phyloP scores from a whole-genome alignment of 2,888 invertebrate species.

The Amiota communis region DNA sequence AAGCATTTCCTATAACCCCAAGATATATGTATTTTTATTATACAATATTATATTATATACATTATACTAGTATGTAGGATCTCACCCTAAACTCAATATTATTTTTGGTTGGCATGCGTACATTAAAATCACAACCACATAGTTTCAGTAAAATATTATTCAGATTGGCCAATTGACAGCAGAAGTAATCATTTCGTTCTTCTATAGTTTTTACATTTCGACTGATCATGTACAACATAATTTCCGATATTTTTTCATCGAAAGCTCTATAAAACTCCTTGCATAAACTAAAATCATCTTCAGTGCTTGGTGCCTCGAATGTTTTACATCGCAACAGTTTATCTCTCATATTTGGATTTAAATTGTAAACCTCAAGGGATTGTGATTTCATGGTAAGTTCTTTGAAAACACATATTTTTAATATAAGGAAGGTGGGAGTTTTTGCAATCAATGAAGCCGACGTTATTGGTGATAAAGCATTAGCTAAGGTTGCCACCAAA shows the following conservation, averaged over 20 bases:
- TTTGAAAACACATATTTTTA: slow-evolving; percentile 53
- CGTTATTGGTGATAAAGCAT: not conserved
- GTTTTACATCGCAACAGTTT: slow-evolving; percentile 44
- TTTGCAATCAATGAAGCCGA: not conserved
- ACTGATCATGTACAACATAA: slow-evolving; percentile 45
- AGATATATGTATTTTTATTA: too few species aligned
- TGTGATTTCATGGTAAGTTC: slow-evolving; percentile 41
- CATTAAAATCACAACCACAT: slow-evolving; percentile 60
- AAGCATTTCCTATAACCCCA: slow-evolving; percentile 48
- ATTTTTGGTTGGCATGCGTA: slow-evolving; percentile 56
- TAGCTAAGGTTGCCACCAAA: not conserved
- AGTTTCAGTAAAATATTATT: slow-evolving; percentile 56
- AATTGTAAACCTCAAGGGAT: slow-evolving; percentile 47
- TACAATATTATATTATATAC: not conserved
- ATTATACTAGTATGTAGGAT: not conserved
- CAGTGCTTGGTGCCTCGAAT: not conserved
- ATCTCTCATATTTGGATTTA: slow-evolving; percentile 28
- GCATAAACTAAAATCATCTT: slow-evolving; percentile 26
- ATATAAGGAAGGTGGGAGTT: slow-evolving; percentile 48
- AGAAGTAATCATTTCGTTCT: slow-evolving; percentile 52
- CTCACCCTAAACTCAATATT: slow-evolving; percentile 61
- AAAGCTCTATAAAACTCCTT: slow-evolving; percentile 49
- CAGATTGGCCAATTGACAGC: slow-evolving; percentile 57
- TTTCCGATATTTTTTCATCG: slow-evolving; percentile 47
- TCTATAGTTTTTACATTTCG: slow-evolving; percentile 34